Percentiles rank a stretch among this genome's conserved stretches.
Conservation (phyloP, 1,140 invertebrate genomes). For the Tetramorium simillimum region DNA sequence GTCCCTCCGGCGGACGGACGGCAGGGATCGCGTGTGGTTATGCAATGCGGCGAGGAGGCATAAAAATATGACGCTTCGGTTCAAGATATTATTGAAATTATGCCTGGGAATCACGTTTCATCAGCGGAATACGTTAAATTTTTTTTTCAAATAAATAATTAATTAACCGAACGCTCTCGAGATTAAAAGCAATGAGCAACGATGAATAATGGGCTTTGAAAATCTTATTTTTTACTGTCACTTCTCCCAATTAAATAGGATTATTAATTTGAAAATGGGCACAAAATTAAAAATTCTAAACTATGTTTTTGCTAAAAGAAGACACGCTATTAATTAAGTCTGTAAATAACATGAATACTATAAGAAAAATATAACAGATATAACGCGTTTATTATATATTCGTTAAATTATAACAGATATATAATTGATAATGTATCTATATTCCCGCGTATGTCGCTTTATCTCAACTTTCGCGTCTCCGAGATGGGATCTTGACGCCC, state of each 20-base stretch:
- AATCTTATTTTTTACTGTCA: no score
- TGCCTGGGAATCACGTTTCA: not conserved
- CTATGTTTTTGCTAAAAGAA: not conserved
- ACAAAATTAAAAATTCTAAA: not conserved
- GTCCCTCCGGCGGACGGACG: not conserved
- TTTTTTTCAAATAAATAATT: no score
- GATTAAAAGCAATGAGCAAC: no score
- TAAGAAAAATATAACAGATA: not conserved
- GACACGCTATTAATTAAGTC: no score
- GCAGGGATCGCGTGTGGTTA: not conserved
- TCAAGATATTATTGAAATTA: not conserved
- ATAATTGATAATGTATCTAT: not conserved
- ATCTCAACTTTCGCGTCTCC: constrained; percentile 14
- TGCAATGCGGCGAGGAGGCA: not conserved
- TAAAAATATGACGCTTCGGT: not conserved
- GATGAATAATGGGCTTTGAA: no score
- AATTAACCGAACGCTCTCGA: no score
- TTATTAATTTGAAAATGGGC: no score
- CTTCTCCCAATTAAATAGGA: no score
- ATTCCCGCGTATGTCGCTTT: not conserved
- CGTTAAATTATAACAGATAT: not conserved
- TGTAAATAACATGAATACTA: not conserved
- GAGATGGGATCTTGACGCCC: not conserved
- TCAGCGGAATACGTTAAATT: not conserved
- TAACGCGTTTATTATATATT: not conserved